These are phyloP conservation scores for Thera britannica DNA, from an alignment of 2,888 invertebrate genomes.

Conservation along the genomic window DNA sequence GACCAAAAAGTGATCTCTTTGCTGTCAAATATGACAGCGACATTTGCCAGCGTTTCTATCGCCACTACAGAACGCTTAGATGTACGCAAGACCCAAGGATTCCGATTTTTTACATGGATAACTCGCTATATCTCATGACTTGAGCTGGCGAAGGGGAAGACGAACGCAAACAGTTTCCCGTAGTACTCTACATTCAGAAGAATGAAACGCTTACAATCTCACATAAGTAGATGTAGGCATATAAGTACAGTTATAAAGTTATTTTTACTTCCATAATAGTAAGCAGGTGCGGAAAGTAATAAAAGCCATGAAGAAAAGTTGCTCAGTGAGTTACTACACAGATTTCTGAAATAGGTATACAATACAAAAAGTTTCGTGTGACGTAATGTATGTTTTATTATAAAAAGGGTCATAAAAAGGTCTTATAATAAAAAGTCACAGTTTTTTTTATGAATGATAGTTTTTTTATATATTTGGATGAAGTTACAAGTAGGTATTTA, in stretches of 20 bases:
- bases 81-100: too few relatives aligned
- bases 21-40: too few relatives aligned
- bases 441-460: too few relatives aligned
- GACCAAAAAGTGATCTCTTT: too few relatives aligned
- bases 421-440: too few relatives aligned
- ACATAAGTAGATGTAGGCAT: conserved; percentile 55
- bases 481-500: too few relatives aligned
- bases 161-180: conserved; percentile 72
- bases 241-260: conserved; percentile 46
- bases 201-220: conserved; percentile 71
- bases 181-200: conserved; percentile 75
- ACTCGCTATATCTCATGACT: conserved; percentile 42
- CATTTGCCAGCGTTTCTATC: too few relatives aligned
- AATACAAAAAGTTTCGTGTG: too few relatives aligned
- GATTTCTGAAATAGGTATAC: neutral
- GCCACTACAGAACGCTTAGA: too few relatives aligned
- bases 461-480: too few relatives aligned
- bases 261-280: conserved; percentile 45
- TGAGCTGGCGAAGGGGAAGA: conserved; percentile 52
- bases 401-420: too few relatives aligned
- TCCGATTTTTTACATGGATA: neutral
- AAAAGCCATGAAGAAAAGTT: conserved; percentile 14
- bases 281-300: conserved; percentile 33
- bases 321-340: neutral
- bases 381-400: too few relatives aligned